Conservation (phyloP, 2,797 vertebrate species). For the Masticophis lateralis region DNA sequence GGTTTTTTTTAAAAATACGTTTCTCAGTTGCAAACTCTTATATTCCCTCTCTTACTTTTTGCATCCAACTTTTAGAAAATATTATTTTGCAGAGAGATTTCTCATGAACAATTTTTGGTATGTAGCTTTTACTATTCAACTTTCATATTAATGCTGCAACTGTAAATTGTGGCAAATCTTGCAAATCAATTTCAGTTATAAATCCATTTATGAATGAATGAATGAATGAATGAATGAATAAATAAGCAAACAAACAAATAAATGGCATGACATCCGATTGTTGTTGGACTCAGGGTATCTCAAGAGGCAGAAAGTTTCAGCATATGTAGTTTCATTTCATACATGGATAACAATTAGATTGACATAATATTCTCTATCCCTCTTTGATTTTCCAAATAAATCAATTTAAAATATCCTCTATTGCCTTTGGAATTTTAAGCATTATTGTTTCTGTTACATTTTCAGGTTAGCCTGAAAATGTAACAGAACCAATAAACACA, state of each 20-base stretch:
- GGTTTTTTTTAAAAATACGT: neutral
- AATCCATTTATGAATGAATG: neutral
- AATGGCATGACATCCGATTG: neutral
- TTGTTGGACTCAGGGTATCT: neutral
- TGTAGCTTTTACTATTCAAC: neutral
- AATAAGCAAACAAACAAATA: neutral
- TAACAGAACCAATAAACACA: no score
- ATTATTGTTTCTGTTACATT: neutral
- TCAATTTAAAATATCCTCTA: neutral
- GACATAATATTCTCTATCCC: neutral
- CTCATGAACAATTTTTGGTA: neutral
- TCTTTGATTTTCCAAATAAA: neutral
- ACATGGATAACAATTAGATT: neutral
- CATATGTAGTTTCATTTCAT: neutral
- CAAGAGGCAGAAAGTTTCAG: neutral
- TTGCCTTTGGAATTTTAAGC: neutral
- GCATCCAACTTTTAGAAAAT: neutral
- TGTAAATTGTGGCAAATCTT: neutral
- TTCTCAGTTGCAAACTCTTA: neutral
- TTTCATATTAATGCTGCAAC: neutral
- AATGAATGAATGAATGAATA: no score
- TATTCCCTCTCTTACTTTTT: neutral
- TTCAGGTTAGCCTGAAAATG: neutral
- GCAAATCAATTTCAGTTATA: neutral
- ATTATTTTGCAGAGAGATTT: neutral